These are phyloP conservation scores for Malurus melanocephalus DNA, from an alignment of 2,113 vertebrate species.

Conservation along the genomic window DNA sequence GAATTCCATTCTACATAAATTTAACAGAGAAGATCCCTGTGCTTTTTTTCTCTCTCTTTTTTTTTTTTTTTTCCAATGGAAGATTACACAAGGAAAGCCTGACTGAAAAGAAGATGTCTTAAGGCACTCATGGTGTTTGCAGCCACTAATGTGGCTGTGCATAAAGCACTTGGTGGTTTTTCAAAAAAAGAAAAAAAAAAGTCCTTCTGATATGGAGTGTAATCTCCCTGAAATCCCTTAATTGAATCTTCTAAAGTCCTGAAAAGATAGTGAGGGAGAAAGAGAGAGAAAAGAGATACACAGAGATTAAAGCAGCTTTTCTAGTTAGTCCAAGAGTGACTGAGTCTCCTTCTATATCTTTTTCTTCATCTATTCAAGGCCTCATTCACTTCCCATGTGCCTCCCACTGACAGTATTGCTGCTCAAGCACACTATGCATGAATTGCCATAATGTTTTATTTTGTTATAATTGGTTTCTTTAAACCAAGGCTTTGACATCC, in stretches of 20 bases:
- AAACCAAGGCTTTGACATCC: slow-evolving; percentile 43
- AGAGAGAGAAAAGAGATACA: slow-evolving; percentile 11
- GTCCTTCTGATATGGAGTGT: slow-evolving; percentile 12
- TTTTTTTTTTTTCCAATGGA: not conserved
- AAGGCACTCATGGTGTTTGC: not conserved
- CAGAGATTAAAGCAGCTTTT: slow-evolving; percentile 31
- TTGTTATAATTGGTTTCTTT: slow-evolving; percentile 58
- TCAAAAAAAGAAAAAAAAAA: not conserved
- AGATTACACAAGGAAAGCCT: not conserved
- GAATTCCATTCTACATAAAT: not conserved
- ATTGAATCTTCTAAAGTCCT: slow-evolving; percentile 40
- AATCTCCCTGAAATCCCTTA: slow-evolving; percentile 44
- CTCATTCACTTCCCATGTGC: slow-evolving; percentile 20
- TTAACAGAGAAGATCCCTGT: not conserved
- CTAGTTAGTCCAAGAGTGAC: slow-evolving; percentile 18
- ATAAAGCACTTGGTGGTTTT: not conserved
- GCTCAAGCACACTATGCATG: slow-evolving; percentile 23
- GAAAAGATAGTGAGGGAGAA: slow-evolving; percentile 34
- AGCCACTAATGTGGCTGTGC: not conserved
- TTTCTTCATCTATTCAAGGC: slow-evolving; percentile 42
- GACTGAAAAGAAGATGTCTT: not conserved
- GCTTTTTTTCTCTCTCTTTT: not conserved
- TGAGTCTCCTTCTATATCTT: slow-evolving; percentile 19
- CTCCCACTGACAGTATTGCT: slow-evolving; percentile 17
- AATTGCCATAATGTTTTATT: slow-evolving; percentile 58